phyloP scores from a whole-genome alignment of 2,888 invertebrate genomes.

The Polydrusus cervinus region DNA sequence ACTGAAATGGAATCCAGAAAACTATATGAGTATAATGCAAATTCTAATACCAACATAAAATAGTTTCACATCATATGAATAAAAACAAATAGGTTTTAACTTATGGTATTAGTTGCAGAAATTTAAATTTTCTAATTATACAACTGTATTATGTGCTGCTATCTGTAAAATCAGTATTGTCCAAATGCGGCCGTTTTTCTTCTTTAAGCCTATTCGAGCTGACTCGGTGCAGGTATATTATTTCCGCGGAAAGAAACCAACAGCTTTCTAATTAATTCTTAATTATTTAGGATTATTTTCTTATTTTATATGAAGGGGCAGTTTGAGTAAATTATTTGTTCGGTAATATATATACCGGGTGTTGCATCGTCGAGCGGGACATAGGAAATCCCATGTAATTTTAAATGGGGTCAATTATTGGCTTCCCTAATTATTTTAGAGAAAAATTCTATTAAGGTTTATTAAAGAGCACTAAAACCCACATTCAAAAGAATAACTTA shows the following conservation, averaged over 20 bases:
- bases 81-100: conserved; percentile 11
- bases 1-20: no score
- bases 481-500: no score
- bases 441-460: no score
- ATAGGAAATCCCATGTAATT: no score
- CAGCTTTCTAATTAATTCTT: conserved; percentile 43
- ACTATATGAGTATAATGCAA: no score
- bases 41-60: no score
- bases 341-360: no score
- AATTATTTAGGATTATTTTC: conserved; percentile 40
- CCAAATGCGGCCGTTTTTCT: conserved; percentile 53
- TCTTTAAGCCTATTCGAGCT: conserved; percentile 34
- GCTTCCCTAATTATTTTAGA: no score
- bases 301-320: conserved; percentile 18
- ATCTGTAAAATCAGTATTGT: conserved; percentile 58
- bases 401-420: no score
- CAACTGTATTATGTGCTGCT: conserved; percentile 27
- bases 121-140: conserved; percentile 22
- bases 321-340: not conserved
- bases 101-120: conserved; percentile 25
- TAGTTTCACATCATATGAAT: conserved; percentile 9
- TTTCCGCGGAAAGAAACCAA: conserved; percentile 36
- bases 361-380: no score
- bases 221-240: conserved; percentile 26
- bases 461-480: no score